phyloP scores from a whole-genome alignment of 64 coral and sea anemone species.

The Pocillopora damicornis region DNA sequence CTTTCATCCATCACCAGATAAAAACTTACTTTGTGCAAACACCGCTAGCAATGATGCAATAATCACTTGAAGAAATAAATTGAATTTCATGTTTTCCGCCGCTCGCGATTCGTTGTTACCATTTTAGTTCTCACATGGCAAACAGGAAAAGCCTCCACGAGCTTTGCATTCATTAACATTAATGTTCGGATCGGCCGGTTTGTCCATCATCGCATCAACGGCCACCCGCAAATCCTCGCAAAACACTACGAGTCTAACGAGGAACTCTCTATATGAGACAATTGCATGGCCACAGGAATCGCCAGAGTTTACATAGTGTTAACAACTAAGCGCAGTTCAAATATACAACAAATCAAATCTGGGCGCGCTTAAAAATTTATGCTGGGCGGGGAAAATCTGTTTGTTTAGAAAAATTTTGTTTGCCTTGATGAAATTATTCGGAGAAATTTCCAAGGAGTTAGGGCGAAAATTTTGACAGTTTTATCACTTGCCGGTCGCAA shows the following conservation, averaged over 20 bases:
- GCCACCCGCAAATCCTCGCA: neutral
- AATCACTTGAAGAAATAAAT: neutral
- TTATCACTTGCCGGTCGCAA: neutral
- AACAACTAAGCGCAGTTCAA: neutral
- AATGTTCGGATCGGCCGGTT: constrained; percentile 2
- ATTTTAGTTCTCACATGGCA: constrained; percentile 18
- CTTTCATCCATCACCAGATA: neutral
- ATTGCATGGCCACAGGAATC: neutral
- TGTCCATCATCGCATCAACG: neutral
- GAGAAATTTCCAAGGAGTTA: neutral
- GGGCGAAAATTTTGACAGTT: neutral
- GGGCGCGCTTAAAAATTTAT: neutral
- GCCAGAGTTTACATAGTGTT: neutral
- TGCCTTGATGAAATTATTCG: neutral
- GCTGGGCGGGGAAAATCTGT: neutral
- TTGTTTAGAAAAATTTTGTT: neutral
- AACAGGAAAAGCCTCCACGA: constrained; percentile 30
- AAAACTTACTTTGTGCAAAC: neutral
- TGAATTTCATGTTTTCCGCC: constrained; percentile 4
- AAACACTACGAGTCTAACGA: neutral
- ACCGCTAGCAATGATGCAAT: neutral
- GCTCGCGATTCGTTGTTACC: neutral
- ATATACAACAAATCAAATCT: neutral
- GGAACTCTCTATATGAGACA: neutral
- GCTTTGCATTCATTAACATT: constrained; percentile 38